These are phyloP conservation scores for Pagrus major DNA, from an alignment of 2,113 vertebrate species.

Conservation along the genomic window DNA sequence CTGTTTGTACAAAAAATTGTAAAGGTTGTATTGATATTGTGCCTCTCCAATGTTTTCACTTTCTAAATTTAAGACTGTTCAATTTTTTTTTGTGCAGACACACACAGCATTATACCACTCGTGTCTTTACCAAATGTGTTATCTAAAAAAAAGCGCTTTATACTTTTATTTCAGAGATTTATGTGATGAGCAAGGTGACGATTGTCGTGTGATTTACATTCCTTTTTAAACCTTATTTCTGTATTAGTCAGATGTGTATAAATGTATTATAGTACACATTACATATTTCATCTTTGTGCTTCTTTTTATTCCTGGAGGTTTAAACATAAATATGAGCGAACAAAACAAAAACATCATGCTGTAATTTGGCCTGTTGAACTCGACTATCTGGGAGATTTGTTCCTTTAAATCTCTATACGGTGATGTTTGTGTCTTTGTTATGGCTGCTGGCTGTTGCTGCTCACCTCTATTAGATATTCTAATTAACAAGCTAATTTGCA, in stretches of 20 bases:
- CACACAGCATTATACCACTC: conserved; percentile 23
- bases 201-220: conserved; percentile 58
- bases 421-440: conserved; percentile 44
- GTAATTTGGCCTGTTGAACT: conserved; percentile 15
- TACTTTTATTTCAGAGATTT: conserved; percentile 33
- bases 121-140: conserved; percentile 41
- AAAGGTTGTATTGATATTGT: conserved; percentile 75
- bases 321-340: conserved; percentile 4
- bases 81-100: conserved; percentile 50
- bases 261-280: conserved; percentile 39
- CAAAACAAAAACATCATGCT: neutral
- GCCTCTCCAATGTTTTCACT: conserved; percentile 71
- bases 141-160: conserved; percentile 41
- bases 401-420: conserved; percentile 27
- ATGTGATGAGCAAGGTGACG: conserved; percentile 51
- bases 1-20: conserved; percentile 59
- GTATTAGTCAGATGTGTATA: conserved; percentile 49
- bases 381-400: neutral
- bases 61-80: conserved; percentile 67
- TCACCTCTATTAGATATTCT: conserved; percentile 70
- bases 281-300: conserved; percentile 27
- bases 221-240: conserved; percentile 43
- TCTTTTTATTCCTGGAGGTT: conserved; percentile 41
- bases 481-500: conserved; percentile 84
- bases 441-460: conserved; percentile 40